Conservation (phyloP, 2,797 vertebrate genomes). For the Sebastes goodei region DNA sequence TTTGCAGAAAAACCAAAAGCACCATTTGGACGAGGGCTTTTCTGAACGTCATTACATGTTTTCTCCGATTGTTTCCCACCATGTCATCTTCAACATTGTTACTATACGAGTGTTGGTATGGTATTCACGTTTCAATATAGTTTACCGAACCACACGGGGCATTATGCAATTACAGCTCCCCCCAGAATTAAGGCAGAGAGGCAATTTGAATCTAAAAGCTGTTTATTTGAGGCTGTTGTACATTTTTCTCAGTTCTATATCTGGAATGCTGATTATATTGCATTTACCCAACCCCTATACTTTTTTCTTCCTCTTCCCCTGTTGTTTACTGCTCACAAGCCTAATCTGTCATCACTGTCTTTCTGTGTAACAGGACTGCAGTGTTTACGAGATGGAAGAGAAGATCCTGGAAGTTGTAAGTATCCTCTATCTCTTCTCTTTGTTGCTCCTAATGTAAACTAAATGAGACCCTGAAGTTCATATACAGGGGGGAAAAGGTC, state of each 20-base stretch:
- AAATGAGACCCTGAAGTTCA: constrained; percentile 12
- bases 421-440: constrained; percentile 45
- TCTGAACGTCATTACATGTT: constrained; percentile 22
- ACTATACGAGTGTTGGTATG: constrained; percentile 5
- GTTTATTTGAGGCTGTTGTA: constrained; percentile 73
- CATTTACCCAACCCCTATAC: constrained; percentile 48
- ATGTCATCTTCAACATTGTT: constrained; percentile 20
- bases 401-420: constrained; percentile 96
- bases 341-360: constrained; percentile 57
- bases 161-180: constrained; percentile 65
- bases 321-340: constrained; percentile 48
- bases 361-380: constrained; percentile 88
- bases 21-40: neutral
- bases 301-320: constrained; percentile 42
- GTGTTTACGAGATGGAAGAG: constrained; percentile 96
- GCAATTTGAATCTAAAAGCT: constrained; percentile 68
- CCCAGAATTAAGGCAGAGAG: constrained; percentile 52
- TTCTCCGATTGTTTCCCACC: neutral
- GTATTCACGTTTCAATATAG: constrained; percentile 40
- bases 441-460: constrained; percentile 21
- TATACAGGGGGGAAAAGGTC: neutral
- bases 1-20: constrained; percentile 16
- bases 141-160: constrained; percentile 42
- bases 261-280: constrained; percentile 68
- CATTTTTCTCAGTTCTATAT: constrained; percentile 67